Percentiles rank a stretch among this genome's conserved stretches.
Conservation (phyloP, 2,888 invertebrate genomes). For the Cephalotes varians region DNA sequence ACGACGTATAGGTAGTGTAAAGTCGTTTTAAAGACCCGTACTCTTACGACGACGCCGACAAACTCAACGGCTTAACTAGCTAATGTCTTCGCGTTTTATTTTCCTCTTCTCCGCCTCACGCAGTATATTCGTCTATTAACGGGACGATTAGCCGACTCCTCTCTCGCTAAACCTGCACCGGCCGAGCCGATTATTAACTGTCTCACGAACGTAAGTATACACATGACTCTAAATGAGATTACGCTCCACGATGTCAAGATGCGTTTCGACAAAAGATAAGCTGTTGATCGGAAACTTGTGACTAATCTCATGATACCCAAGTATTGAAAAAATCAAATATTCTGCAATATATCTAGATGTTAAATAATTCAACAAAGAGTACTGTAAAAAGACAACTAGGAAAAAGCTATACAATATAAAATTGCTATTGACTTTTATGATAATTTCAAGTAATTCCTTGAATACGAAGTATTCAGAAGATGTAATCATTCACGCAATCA, state of each 20-base stretch:
- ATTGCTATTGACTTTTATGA: background rate
- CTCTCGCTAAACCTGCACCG: constrained; percentile 23
- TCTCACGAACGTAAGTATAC: background rate
- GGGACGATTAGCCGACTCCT: constrained; percentile 42
- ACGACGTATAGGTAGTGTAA: constrained; percentile 44
- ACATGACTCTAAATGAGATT: constrained; percentile 4
- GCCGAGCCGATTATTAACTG: constrained; percentile 29
- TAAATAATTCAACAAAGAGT: background rate
- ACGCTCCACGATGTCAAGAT: constrained; percentile 4
- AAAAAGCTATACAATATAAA: background rate
- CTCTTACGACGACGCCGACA: constrained; percentile 24
- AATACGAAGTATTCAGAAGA: background rate
- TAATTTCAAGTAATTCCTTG: constrained; percentile 2
- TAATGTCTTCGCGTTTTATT: constrained; percentile 39
- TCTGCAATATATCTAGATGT: background rate
- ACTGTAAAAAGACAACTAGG: background rate
- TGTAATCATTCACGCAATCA: constrained; percentile 17
- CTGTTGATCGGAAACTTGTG: background rate
- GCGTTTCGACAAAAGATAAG: constrained; percentile 4
- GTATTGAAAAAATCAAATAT: too few species aligned
- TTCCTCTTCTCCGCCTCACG: background rate
- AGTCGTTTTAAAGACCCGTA: constrained; percentile 54
- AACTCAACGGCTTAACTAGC: constrained; percentile 48
- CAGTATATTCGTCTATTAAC: constrained; percentile 58
- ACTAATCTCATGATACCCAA: background rate